Evolutionary conservation across 2,797 vertebrate genomes (phyloP), one percentile per base, ranked within the genome.

Genomic region (Eurystomus glaucurus): DNA sequence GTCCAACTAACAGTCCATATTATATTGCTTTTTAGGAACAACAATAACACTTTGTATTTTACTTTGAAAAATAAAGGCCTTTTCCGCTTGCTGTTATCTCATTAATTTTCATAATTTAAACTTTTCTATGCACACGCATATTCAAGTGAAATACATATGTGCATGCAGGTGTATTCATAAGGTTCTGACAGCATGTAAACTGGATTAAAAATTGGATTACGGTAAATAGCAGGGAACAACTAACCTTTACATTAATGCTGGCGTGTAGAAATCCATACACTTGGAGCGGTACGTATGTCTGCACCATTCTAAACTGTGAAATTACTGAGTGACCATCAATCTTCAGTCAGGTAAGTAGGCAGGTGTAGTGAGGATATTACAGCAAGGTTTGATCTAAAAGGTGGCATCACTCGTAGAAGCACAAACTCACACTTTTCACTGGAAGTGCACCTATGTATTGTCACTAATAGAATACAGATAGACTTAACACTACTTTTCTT

Each of bases 211-310:
- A 98, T 29, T 89, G 93, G 97, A 98, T 96, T 97, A 95, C 94
- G 95, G 94, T 97, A 96, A 98, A 98, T 98, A 98, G 96, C 96
- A 97, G 97, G 96, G 97, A 98, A 98, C 71, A 97, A 94, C 96
- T 97, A 97, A 98, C 97, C 96, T 98, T 93, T 97, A 86, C 90
- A 92, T 85, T 96, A 89, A 97, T 86, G 95, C 92, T 86, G 96
- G 96, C 79, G 93, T 92, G 96, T 46, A 95, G 91, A 96, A 99
- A 98, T 98, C 98, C 97, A 98, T 98, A 98, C 98, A 97, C 77
- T 95, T 98, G 98, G 98, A 98, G 98, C 88, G 91, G 97, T 94
- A 97, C 86, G 33, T 94, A 96, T 95, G 97, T 94, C 96, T 97
- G 97, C 97, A 96, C 90, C 94, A 97, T 97, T 95, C 90, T 79